These are phyloP conservation scores for Syrmaticus mikado DNA, from an alignment of 2,113 vertebrate species.

Conservation along the genomic window DNA sequence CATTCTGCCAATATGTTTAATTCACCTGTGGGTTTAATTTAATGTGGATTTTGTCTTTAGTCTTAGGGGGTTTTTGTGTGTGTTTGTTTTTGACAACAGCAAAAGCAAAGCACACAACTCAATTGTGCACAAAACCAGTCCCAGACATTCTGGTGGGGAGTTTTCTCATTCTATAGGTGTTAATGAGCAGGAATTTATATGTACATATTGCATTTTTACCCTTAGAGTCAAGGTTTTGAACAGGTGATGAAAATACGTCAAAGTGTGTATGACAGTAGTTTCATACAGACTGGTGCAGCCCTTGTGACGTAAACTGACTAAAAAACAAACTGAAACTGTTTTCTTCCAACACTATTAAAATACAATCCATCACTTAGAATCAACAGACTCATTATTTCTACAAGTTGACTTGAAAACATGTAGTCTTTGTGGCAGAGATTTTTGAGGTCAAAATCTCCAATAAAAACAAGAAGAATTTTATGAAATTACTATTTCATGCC, in stretches of 20 bases:
- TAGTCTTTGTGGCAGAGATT: not conserved
- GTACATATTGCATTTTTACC: no score
- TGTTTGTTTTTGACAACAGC: not conserved
- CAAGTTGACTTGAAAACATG: not conserved
- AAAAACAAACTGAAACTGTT: not conserved
- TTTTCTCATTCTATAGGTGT: not conserved
- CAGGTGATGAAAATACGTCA: not conserved
- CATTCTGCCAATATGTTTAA: not conserved
- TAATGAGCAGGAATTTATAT: not conserved
- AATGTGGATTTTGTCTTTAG: not conserved
- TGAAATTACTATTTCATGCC: not conserved
- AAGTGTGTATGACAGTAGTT: not conserved
- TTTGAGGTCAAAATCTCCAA: not conserved
- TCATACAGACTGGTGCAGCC: not conserved
- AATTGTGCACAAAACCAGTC: not conserved
- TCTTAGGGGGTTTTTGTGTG: not conserved
- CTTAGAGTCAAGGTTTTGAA: not conserved
- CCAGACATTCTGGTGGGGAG: not conserved
- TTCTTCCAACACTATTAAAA: not conserved
- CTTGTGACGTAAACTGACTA: not conserved
- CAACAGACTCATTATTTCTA: not conserved
- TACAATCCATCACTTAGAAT: not conserved
- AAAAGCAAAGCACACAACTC: not conserved
- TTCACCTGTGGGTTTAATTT: not conserved
- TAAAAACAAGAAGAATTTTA: not conserved